Conservation (phyloP, 2,888 invertebrate genomes). For the Tholera decimalis region DNA sequence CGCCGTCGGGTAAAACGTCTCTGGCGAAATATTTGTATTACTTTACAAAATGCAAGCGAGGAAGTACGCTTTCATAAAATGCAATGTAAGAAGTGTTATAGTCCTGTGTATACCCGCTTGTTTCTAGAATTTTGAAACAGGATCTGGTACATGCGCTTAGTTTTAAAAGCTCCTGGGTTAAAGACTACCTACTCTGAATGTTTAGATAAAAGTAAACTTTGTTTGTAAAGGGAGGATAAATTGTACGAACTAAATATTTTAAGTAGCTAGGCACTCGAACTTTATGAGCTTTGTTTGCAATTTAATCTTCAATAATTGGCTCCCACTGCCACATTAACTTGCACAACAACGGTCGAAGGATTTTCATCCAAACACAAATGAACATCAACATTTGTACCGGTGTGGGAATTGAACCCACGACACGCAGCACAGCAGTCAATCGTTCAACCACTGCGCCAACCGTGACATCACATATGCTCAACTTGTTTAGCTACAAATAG, state of each 20-base stretch:
- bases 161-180: slow-evolving; percentile 3
- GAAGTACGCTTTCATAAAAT: slow-evolving; percentile 51
- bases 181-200: background rate
- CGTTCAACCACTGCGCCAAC: too few relatives aligned
- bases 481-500: too few relatives aligned
- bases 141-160: slow-evolving; percentile 19
- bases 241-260: background rate
- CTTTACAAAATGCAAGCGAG: slow-evolving; percentile 60
- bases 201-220: background rate
- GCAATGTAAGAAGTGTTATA: slow-evolving; percentile 54
- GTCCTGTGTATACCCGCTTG: slow-evolving; percentile 32
- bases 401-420: too few relatives aligned
- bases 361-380: background rate
- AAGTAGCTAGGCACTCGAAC: background rate
- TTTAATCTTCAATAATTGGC: background rate
- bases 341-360: background rate
- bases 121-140: slow-evolving; percentile 32
- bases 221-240: background rate
- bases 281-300: background rate
- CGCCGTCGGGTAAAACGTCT: slow-evolving; percentile 47
- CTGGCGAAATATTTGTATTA: slow-evolving; percentile 68
- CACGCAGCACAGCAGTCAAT: too few relatives aligned
- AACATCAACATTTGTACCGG: too few relatives aligned
- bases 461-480: too few relatives aligned
- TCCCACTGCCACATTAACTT: background rate